These are phyloP conservation scores for Teleopsis dalmanni DNA, from an alignment of 1,140 invertebrate species.

Conservation along the genomic window DNA sequence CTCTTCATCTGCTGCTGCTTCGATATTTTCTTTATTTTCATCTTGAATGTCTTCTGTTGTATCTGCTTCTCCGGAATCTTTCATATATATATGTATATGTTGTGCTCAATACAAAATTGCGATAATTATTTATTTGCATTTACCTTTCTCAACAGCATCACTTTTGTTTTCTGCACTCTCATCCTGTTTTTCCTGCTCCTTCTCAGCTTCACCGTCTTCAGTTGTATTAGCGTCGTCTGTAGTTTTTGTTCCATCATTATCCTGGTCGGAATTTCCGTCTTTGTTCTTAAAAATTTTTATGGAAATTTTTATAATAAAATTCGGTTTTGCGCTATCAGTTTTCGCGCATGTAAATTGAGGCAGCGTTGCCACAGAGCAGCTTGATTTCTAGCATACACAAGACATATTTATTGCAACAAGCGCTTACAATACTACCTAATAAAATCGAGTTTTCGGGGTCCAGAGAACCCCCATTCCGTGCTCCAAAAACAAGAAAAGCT, in stretches of 20 bases:
- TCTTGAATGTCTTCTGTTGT: neutral
- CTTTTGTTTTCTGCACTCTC: conserved; percentile 4
- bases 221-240: neutral
- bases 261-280: too few relatives aligned
- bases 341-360: too few relatives aligned
- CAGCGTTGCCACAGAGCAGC: too few relatives aligned
- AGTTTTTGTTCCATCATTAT: neutral
- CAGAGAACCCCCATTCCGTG: too few relatives aligned
- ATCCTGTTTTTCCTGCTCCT: conserved; percentile 3
- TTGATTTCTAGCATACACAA: too few relatives aligned
- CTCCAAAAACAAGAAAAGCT: too few relatives aligned
- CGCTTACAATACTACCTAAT: too few relatives aligned
- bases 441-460: too few relatives aligned
- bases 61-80: neutral
- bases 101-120: neutral
- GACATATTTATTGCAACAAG: too few relatives aligned
- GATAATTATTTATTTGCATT: neutral
- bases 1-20: neutral
- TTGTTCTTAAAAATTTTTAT: too few relatives aligned
- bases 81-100: neutral
- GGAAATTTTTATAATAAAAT: too few relatives aligned
- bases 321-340: too few relatives aligned
- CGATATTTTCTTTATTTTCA: neutral
- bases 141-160: neutral
- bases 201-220: neutral